These are phyloP conservation scores for Emydura subglobosa DNA, from an alignment of 2,113 vertebrate genomes.

Conservation along the genomic window DNA sequence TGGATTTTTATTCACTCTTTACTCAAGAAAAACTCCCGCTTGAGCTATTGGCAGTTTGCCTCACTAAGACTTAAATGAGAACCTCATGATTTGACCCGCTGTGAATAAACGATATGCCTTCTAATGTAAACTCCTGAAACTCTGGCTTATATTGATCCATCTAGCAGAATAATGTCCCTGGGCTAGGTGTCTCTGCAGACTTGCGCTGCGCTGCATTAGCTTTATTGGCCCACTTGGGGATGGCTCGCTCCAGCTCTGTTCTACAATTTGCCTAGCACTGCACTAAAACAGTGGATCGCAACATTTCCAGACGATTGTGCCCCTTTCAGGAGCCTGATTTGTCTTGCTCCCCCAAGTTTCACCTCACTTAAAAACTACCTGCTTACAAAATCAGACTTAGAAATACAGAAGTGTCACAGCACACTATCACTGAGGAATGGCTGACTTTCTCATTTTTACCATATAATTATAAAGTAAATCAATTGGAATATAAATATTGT, in stretches of 20 bases:
- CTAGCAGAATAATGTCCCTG: neutral
- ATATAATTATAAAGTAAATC: no score
- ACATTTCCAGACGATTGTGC: no score
- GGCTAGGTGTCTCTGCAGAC: rapidly evolving
- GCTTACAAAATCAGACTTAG: no score
- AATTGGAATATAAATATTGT: no score
- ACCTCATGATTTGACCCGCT: neutral
- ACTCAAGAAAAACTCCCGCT: neutral
- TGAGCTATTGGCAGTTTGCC: neutral
- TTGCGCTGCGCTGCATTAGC: neutral
- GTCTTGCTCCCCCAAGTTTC: no score
- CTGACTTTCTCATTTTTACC: no score
- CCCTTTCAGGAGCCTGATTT: no score
- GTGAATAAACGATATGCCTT: rapidly evolving
- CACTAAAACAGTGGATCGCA: no score
- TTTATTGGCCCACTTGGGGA: neutral
- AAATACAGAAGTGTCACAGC: no score
- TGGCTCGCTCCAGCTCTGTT: rapidly evolving
- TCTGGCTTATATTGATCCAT: rapidly evolving
- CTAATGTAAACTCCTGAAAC: rapidly evolving
- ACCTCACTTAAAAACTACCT: no score
- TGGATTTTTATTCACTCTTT: neutral
- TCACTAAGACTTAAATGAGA: neutral
- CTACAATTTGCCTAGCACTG: neutral
- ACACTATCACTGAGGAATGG: no score